These are phyloP conservation scores for Lagodon rhomboides DNA, from an alignment of 2,797 vertebrate species.

Conservation along the genomic window DNA sequence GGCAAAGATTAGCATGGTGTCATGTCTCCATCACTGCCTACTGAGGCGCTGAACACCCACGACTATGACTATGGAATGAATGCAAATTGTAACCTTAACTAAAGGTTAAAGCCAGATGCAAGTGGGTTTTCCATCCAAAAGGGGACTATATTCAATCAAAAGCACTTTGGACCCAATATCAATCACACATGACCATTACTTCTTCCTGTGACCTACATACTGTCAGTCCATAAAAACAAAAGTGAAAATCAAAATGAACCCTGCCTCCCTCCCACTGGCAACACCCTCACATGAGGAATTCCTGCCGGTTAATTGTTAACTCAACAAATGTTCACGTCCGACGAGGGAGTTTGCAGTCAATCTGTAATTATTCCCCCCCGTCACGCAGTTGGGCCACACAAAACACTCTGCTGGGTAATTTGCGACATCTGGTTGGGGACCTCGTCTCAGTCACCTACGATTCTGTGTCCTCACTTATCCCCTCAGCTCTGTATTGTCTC, in stretches of 20 bases:
- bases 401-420: conserved; percentile 42
- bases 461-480: neutral
- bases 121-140: too few relatives aligned
- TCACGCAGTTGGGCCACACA: neutral
- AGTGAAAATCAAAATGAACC: conserved; percentile 40
- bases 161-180: conserved; percentile 44
- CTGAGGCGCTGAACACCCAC: too few relatives aligned
- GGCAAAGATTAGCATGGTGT: too few relatives aligned
- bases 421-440: conserved; percentile 35
- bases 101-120: too few relatives aligned
- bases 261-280: neutral
- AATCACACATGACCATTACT: neutral
- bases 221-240: neutral
- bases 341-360: neutral
- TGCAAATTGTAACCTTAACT: too few relatives aligned
- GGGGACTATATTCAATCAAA: neutral
- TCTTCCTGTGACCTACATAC: conserved; percentile 7
- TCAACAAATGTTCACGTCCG: neutral
- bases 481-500: neutral
- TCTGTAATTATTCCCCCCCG: conserved; percentile 4
- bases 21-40: too few relatives aligned
- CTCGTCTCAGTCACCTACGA: conserved; percentile 9
- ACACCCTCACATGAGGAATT: neutral
- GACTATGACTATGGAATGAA: too few relatives aligned
- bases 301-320: neutral